Evolutionary conservation across 2,797 vertebrate genomes (phyloP), one percentile per base, ranked within the genome.

Genomic region (Lepilemur ruficaudatus): DNA sequence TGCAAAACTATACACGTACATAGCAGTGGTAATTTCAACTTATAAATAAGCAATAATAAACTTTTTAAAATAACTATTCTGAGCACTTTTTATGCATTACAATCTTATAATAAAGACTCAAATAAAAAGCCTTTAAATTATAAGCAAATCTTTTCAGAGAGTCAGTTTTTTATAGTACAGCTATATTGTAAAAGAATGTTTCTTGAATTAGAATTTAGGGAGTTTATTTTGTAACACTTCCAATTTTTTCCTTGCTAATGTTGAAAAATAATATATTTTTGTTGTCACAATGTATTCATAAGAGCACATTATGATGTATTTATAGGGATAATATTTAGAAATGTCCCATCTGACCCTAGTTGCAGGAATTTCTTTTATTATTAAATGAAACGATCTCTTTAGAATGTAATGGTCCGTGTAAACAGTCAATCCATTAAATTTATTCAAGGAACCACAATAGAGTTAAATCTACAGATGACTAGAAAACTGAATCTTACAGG

Each of bases 401-500:
- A 87, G 87, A 82, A 96, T 10, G 84, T 48, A 94, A 76, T 67
- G 22, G 87, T 89, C 85, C 79, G 75, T 85, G 59, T 97, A 92
- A 89, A 96, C 78, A 97, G 18, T 85, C 70, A 97, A 73, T 61
- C 25, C 52, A 82, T 7, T 35, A 76, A 72, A 97, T 94, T 97
- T 95, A 93, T 93, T 97, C 67, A 95, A 95, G 76, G 11, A 94
- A 97, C 75, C 2, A 92, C 28, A 86, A 59, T 5, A 85, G 17
- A 92, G 79, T 69, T 97, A 76, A 93, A 92, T 97, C 67, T 96
- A 2, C 52, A 93, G 78, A 63, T 96, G 63, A 87, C 46, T 95
- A 50, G 61, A 97, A 91, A 97, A 95, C 46, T 96, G 78, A 97
- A 97, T 96, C 11, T 95, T 92, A 94, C 88, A 70, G 48, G 94